phyloP scores from a whole-genome alignment of 2,888 invertebrate genomes.

The Prosapia bicincta region DNA sequence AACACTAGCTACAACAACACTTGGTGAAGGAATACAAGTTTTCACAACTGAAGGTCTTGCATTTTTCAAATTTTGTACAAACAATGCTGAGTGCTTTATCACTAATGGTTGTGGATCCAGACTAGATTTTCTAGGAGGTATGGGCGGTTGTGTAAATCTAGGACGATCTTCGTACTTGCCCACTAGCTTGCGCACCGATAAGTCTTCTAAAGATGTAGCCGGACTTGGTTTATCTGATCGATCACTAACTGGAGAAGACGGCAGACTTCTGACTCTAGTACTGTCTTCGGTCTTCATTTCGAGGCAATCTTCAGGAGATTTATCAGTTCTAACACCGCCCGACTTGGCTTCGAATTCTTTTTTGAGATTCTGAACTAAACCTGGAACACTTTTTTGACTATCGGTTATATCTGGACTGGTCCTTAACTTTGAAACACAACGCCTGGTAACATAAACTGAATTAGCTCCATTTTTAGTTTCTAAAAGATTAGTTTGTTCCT shows the following conservation, averaged over 20 bases:
- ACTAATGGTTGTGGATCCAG: slow-evolving; percentile 43
- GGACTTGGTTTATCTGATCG: slow-evolving; percentile 50
- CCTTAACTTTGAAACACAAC: slow-evolving; percentile 21
- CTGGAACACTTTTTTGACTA: slow-evolving; percentile 49
- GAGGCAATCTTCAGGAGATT: slow-evolving; percentile 12
- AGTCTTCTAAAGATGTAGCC: slow-evolving; percentile 53
- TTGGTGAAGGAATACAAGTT: slow-evolving; percentile 48
- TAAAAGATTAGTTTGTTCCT: slow-evolving; percentile 10
- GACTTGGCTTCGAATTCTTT: slow-evolving; percentile 85
- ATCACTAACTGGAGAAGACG: slow-evolving; percentile 62
- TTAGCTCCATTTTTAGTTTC: slow-evolving; percentile 16
- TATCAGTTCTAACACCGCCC: slow-evolving; percentile 29
- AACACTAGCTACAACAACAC: slow-evolving; percentile 63
- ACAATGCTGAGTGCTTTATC: slow-evolving; percentile 28
- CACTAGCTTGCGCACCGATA: slow-evolving; percentile 71
- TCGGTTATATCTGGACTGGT: slow-evolving; percentile 21
- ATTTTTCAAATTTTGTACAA: slow-evolving; percentile 35
- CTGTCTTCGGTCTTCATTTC: slow-evolving; percentile 43
- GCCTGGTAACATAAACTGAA: slow-evolving; percentile 21
- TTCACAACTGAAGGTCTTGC: slow-evolving; percentile 43
- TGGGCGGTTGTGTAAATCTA: slow-evolving; percentile 42
- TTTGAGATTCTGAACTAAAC: slow-evolving; percentile 81
- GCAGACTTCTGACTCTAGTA: slow-evolving; percentile 52
- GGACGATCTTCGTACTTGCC: slow-evolving; percentile 63
- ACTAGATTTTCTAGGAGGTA: slow-evolving; percentile 44